phyloP scores from a whole-genome alignment of 2,797 vertebrate species.

The Lerista edwardsae region DNA sequence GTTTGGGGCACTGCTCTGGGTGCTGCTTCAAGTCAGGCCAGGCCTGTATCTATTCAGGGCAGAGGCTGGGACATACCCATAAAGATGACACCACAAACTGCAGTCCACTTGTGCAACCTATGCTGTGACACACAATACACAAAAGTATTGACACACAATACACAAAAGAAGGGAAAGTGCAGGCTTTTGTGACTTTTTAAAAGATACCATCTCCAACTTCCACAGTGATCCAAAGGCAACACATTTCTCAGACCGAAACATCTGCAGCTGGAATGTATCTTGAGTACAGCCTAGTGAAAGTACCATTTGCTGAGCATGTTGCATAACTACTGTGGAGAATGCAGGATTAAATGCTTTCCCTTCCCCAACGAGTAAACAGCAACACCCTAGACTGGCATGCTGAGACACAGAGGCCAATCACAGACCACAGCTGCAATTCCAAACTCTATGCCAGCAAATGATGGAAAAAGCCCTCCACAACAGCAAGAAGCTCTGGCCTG shows the following conservation, averaged over 20 bases:
- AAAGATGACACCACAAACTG: too few species aligned
- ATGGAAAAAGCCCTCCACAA: conserved; percentile 47
- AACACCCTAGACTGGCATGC: conserved; percentile 50
- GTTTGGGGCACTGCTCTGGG: too few species aligned
- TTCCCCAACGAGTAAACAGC: conserved; percentile 56
- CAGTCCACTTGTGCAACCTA: too few species aligned
- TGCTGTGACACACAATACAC: too few species aligned
- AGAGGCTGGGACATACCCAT: too few species aligned
- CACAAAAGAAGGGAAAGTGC: conserved; percentile 48
- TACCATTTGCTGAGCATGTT: conserved; percentile 48
- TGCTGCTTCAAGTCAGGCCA: too few species aligned
- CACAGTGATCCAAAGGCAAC: conserved; percentile 7
- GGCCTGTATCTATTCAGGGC: too few species aligned
- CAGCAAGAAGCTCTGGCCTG: conserved; percentile 49
- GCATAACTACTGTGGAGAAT: conserved; percentile 51
- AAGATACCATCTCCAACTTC: conserved; percentile 22
- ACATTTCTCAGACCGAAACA: conserved; percentile 25
- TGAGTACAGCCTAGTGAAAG: conserved; percentile 52
- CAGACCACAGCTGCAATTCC: conserved; percentile 63
- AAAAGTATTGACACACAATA: too few species aligned
- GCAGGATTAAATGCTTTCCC: conserved; percentile 62
- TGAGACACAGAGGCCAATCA: conserved; percentile 56
- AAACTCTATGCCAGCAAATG: conserved; percentile 59
- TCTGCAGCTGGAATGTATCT: conserved; percentile 50
- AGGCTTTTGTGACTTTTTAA: conserved; percentile 23